phyloP scores from a whole-genome alignment of 2,113 vertebrate genomes.

The Bungarus multicinctus region DNA sequence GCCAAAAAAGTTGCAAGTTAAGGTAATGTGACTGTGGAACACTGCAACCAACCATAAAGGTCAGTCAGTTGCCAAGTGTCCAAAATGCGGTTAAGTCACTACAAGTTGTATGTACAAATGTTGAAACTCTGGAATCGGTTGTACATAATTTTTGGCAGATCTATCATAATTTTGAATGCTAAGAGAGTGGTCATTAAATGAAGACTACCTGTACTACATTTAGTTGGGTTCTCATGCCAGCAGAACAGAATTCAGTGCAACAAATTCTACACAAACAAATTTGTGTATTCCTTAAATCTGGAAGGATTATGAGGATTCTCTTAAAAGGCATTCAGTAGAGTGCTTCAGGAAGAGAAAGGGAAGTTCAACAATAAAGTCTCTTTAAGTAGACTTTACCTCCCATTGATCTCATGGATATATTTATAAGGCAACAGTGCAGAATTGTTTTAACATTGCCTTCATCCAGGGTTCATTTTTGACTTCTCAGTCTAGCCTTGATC shows the following conservation, averaged over 20 bases:
- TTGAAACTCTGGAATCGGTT: neutral
- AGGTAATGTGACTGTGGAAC: neutral
- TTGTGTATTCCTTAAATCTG: neutral
- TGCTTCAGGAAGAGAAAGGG: neutral
- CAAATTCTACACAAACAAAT: neutral
- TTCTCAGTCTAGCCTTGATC: neutral
- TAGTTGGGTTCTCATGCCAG: neutral
- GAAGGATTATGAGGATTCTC: neutral
- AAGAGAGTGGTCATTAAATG: neutral
- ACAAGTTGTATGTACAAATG: neutral
- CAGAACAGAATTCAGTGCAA: neutral
- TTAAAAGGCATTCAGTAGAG: neutral
- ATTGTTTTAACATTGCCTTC: neutral
- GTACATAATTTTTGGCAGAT: neutral
- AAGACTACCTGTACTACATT: neutral
- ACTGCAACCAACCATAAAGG: neutral
- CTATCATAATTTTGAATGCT: neutral
- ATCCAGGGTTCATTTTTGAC: neutral
- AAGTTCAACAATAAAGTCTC: neutral
- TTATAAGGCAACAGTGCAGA: neutral
- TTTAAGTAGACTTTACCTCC: neutral
- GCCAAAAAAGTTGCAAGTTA: neutral
- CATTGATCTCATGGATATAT: neutral
- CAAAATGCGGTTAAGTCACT: neutral
- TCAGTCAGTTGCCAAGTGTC: neutral